Evolutionary conservation across 1,140 invertebrate species (phyloP), one percentile per base, ranked within the genome.

Genomic region (Euglossa dilemma): DNA sequence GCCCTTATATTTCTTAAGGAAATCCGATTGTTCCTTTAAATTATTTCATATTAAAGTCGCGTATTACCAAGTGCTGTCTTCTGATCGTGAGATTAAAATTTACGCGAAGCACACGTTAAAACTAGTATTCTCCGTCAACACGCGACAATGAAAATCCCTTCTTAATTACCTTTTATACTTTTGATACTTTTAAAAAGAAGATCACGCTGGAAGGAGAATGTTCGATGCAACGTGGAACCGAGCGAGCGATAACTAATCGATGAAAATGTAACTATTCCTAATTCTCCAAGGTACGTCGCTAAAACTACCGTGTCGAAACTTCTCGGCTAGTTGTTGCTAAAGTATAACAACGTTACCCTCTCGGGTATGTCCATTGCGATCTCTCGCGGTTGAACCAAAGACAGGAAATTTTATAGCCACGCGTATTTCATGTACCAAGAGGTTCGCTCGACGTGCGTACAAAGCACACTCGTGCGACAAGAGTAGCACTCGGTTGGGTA

Each of bases 181-280:
- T n/a, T n/a, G n/a, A n/a, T n/a, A n/a, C n/a, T n/a, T n/a, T n/a
- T n/a, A n/a, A n/a, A n/a, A n/a, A n/a, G n/a, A n/a, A n/a, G n/a
- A n/a, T n/a, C n/a, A n/a, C n/a, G 28, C 5, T 16, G 47, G n/a
- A 9, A 20, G 20, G 8, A 12, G 59, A 56, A 20, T 50, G n/a
- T 52, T 70, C 20, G 47, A 50, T 12, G 25, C 23, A 2, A n/a
- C 36, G 36, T 2, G 36, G 36, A 4, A 36, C 1, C 36, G 36
- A 36, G 36, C 57, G 67, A 83, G 77, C 79, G 71, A 81, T 76
- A 59, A 83, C 63, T 57, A 66, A 85, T 50, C 56, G 47, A n/a
- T n/a, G 67, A 83, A 85, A 82, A 83, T 36, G 23, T 83, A 63
- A 85, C 72, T 72, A 66, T 36, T 56, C 11, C 54, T 66, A 75